These are phyloP conservation scores for Pimpla rufipes DNA, from an alignment of 2,888 invertebrate genomes.

Conservation along the genomic window DNA sequence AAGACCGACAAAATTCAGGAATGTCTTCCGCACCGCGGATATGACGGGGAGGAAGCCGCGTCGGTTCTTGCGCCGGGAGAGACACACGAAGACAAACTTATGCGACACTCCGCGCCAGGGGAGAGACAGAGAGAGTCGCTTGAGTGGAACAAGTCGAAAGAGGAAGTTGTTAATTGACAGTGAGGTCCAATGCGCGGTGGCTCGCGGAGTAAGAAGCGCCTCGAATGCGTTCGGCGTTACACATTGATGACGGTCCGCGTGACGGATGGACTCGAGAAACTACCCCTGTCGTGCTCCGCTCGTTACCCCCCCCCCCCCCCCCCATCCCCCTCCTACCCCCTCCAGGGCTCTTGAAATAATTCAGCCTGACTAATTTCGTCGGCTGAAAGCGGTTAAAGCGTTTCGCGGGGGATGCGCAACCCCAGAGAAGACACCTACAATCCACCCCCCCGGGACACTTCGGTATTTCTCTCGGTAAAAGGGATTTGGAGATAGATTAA, in stretches of 20 bases:
- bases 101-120: not conserved
- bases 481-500: constrained; percentile 35
- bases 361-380: constrained; percentile 42
- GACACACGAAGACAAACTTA: not conserved
- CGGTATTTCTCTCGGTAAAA: constrained; percentile 8
- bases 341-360: constrained; percentile 45
- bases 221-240: constrained; percentile 11
- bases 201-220: not conserved
- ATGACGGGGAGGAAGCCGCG: not conserved
- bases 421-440: constrained; percentile 24
- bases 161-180: constrained; percentile 41
- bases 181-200: constrained; percentile 24
- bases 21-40: not conserved
- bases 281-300: not conserved
- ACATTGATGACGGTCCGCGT: constrained; percentile 30
- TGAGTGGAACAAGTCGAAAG: constrained; percentile 4
- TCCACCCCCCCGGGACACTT: constrained; percentile 5
- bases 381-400: not conserved
- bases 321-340: not conserved
- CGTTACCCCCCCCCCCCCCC: not conserved
- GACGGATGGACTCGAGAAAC: constrained; percentile 33
- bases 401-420: not conserved
- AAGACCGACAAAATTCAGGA: not conserved
- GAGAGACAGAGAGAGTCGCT: not conserved
- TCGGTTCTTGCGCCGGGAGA: not conserved